Conservation (phyloP, 2,113 vertebrate species). For the Bujurquina vittata region DNA sequence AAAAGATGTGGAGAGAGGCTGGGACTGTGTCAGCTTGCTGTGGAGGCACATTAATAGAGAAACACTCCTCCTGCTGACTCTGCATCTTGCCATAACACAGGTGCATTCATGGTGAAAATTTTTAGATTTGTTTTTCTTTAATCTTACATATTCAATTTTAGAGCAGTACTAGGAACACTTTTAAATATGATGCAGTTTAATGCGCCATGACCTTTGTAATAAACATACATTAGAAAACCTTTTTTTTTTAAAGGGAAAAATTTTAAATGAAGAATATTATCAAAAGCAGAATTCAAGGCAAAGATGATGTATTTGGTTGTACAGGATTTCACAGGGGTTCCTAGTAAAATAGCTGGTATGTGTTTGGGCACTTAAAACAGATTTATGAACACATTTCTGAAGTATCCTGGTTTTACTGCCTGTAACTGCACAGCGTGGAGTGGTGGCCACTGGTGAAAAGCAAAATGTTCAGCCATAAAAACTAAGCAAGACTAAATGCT, state of each 20-base stretch:
- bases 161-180: background rate
- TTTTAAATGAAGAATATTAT: background rate
- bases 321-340: background rate
- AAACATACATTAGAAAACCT: background rate
- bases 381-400: slow-evolving; percentile 9
- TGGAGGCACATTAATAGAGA: slow-evolving; percentile 18
- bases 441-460: background rate
- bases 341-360: background rate
- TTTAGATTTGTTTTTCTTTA: background rate
- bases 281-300: background rate
- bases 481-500: background rate
- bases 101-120: background rate
- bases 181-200: background rate
- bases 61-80: background rate
- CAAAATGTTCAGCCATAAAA: background rate
- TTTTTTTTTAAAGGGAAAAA: background rate
- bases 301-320: background rate
- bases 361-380: background rate
- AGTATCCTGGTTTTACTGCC: background rate
- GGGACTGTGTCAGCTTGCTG: slow-evolving; percentile 21
- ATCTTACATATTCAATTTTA: background rate
- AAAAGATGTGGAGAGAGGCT: slow-evolving; percentile 10
- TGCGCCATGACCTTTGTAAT: background rate
- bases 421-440: background rate
- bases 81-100: background rate